These are phyloP conservation scores for Actinopyga echinites DNA, from an alignment of 53 echinoderm and acorn worm species.

Conservation along the genomic window DNA sequence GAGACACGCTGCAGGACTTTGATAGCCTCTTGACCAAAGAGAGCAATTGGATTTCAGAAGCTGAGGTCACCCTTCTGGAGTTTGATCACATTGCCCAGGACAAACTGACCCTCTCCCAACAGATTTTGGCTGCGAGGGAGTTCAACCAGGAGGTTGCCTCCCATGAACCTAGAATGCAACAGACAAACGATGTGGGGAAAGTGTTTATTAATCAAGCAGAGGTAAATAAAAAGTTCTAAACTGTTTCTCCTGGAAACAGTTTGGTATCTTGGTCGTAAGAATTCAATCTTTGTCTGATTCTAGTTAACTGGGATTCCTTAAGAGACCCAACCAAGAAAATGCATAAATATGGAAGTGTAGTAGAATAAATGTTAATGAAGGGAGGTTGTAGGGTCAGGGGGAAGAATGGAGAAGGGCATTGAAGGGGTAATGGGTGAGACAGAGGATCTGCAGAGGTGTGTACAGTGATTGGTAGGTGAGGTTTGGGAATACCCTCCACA, in stretches of 20 bases:
- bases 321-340: no score
- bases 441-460: no score
- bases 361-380: no score
- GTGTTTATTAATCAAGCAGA: slow-evolving; percentile 77
- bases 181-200: slow-evolving; percentile 62
- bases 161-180: slow-evolving; percentile 72
- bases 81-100: slow-evolving; percentile 75
- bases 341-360: no score
- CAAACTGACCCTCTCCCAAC: slow-evolving; percentile 68
- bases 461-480: no score
- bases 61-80: slow-evolving; percentile 90
- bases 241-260: background rate
- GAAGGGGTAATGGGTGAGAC: no score
- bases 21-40: slow-evolving; percentile 64
- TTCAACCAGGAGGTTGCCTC: slow-evolving; percentile 84
- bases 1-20: slow-evolving; percentile 76
- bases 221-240: slow-evolving; percentile 53
- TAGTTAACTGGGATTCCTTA: background rate
- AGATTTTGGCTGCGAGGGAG: slow-evolving; percentile 70
- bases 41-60: slow-evolving; percentile 93
- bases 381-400: no score
- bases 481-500: no score
- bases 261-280: background rate
- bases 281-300: background rate
- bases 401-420: no score